Percentiles rank a stretch among this genome's conserved stretches.
Evolutionary conservation across 2,797 vertebrate species (phyloP).

Genomic region (Tragopan temminckii): DNA sequence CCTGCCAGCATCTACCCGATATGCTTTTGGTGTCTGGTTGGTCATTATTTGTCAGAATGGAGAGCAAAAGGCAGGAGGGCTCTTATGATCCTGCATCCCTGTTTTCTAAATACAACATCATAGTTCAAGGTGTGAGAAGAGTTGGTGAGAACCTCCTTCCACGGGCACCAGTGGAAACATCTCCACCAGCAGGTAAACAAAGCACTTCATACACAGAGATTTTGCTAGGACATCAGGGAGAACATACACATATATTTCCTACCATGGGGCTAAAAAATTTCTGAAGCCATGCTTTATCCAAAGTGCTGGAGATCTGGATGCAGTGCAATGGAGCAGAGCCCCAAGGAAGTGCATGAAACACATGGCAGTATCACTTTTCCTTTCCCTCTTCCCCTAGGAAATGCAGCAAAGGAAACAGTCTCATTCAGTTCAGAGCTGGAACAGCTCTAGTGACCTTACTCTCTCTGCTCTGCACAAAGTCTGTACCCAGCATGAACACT

Average conservation of each 20-base stretch:
- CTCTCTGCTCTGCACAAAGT: not conserved
- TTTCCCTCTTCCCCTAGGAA: not conserved
- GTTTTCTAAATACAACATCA: not conserved
- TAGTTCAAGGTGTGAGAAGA: not conserved
- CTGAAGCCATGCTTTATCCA: not conserved
- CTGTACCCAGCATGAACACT: not conserved
- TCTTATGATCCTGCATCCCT: not conserved
- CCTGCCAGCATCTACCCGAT: not conserved
- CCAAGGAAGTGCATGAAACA: not conserved
- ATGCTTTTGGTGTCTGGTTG: not conserved
- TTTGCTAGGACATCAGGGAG: not conserved
- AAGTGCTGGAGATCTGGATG: fast-evolving
- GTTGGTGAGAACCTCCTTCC: not conserved
- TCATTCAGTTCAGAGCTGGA: not conserved
- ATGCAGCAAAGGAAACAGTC: not conserved
- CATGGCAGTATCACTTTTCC: fast-evolving
- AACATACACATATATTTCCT: not conserved
- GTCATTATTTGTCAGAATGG: fast-evolving
- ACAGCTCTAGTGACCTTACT: not conserved
- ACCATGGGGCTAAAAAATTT: not conserved
- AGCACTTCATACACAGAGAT: not conserved
- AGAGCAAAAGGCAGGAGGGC: not conserved
- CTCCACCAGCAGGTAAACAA: not conserved
- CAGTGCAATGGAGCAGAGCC: not conserved
- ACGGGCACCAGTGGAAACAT: not conserved